A percentile compares a stretch with the other conserved stretches of the same genome.
Evolutionary conservation across 2,888 invertebrate genomes (phyloP).

Genomic region (Pseudanteris insignis): DNA sequence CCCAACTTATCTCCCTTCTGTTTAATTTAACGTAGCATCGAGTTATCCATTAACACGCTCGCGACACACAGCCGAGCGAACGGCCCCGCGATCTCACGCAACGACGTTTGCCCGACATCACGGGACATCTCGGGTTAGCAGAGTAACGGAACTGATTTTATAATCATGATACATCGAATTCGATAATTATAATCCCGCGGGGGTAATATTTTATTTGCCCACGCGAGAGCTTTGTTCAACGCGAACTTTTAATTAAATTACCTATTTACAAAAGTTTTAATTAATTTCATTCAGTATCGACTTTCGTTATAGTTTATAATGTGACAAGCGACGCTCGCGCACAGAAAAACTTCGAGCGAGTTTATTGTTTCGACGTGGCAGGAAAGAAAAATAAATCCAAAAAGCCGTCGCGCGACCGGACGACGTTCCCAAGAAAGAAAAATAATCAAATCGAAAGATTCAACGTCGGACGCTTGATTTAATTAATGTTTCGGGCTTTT

Average conservation of each 20-base stretch:
- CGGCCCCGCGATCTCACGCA: constrained; percentile 21
- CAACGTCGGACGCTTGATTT: background rate
- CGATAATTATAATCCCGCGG: constrained; percentile 3
- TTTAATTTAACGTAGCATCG: constrained; percentile 61
- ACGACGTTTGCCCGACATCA: background rate
- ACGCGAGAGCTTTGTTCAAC: background rate
- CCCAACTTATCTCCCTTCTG: constrained; percentile 59
- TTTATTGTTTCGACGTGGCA: constrained; percentile 23
- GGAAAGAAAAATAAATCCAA: constrained; percentile 14
- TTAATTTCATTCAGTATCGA: constrained; percentile 27
- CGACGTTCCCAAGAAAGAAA: background rate
- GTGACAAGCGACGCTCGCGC: constrained; percentile 21
- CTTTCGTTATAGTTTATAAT: constrained; percentile 35
- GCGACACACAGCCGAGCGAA: constrained; percentile 39
- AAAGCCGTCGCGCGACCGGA: background rate
- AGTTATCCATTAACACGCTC: constrained; percentile 57
- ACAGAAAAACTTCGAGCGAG: constrained; percentile 20
- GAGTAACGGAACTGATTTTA: too few relatives aligned
- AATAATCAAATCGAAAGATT: too few relatives aligned
- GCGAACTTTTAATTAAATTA: constrained; percentile 27
- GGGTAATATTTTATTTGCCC: constrained; percentile 8
- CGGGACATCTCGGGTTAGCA: background rate
- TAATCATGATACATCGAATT: too few relatives aligned
- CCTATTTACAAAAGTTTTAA: constrained; percentile 28
- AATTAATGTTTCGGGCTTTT: too few relatives aligned